Conservation (phyloP, 2,888 invertebrate genomes). For the Pachymerium ferrugineum region DNA sequence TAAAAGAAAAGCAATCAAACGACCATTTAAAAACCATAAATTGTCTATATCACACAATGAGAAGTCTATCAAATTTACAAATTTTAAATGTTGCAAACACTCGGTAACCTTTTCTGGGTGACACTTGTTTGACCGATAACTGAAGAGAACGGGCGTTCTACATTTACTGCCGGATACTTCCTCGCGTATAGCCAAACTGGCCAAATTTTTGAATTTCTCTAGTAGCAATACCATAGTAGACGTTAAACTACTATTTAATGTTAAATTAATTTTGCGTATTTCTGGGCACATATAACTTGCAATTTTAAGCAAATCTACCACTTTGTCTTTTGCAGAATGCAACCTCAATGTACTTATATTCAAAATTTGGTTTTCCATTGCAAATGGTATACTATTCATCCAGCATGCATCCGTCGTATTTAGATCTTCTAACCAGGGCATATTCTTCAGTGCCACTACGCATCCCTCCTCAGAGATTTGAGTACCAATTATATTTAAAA, state of each 20-base stretch:
- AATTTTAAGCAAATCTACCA: not conserved
- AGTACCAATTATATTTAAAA: not conserved
- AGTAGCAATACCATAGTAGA: no score
- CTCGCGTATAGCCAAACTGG: no score
- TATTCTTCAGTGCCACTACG: not conserved
- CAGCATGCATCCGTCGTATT: not conserved
- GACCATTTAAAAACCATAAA: not conserved
- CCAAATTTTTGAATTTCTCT: no score
- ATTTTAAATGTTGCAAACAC: not conserved
- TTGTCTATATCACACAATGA: not conserved
- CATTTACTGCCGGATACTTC: no score
- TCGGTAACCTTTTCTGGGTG: no score
- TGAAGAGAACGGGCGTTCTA: no score
- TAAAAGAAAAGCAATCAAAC: not conserved
- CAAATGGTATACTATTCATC: not conserved
- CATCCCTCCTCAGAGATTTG: not conserved
- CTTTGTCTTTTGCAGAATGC: not conserved
- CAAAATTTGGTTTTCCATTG: not conserved
- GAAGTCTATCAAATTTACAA: not conserved
- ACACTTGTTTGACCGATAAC: no score
- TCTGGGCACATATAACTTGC: not conserved
- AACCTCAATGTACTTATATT: not conserved
- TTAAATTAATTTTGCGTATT: not conserved
- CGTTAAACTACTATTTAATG: no score
- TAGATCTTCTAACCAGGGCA: not conserved